Percentiles rank a stretch among this genome's conserved stretches.
These are phyloP conservation scores for Tenebrio molitor DNA, from an alignment of 1,140 invertebrate species.

Conservation along the genomic window DNA sequence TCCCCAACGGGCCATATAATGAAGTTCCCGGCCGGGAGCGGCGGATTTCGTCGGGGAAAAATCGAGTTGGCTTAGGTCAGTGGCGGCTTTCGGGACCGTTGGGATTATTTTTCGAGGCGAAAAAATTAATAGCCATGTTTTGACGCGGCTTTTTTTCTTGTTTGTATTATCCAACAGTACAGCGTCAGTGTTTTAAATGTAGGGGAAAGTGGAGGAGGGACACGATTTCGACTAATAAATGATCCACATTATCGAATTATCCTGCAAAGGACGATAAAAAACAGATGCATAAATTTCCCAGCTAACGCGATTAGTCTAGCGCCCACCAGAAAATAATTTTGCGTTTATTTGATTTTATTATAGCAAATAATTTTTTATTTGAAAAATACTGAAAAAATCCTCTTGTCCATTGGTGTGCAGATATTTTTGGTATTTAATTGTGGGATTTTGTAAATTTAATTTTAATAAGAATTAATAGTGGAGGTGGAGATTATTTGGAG, in stretches of 20 bases:
- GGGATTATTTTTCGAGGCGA: neutral
- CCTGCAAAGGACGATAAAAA: neutral
- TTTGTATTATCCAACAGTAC: neutral
- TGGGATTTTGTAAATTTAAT: no score
- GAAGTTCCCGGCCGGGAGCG: neutral
- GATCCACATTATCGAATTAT: neutral
- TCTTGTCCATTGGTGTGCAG: no score
- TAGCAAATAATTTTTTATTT: neutral
- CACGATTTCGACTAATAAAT: neutral
- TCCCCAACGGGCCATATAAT: neutral
- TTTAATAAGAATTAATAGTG: no score
- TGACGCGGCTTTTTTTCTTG: neutral
- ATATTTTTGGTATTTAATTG: no score
- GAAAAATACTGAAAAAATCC: no score
- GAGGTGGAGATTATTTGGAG: no score
- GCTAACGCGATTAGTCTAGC: neutral
- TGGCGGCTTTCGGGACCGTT: neutral
- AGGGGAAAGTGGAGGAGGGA: neutral
- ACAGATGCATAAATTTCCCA: neutral
- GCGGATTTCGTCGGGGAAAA: neutral
- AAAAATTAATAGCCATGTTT: neutral
- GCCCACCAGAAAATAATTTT: neutral
- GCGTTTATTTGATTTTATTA: neutral
- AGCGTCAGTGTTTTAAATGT: no score
- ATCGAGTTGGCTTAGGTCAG: neutral